Base-by-base conservation (phyloP, 2,797 vertebrate species). In the Gallirallus australis region DNA sequence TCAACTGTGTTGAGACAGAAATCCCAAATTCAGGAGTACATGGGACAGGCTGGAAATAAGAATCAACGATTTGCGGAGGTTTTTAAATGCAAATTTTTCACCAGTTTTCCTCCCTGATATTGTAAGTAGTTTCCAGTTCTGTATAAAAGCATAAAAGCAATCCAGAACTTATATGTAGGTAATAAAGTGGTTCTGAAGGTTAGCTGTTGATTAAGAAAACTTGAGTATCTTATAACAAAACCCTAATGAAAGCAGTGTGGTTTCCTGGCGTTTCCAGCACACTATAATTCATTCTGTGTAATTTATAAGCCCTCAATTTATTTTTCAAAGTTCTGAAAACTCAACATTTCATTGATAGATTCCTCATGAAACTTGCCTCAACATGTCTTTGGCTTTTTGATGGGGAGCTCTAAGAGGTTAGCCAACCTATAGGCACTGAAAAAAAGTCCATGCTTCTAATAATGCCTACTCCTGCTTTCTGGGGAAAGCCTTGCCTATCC, bases 271-370 rank as follows among this genome's bases (percentile, higher is more conserved):
- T 91, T 96, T 92, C 63, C 28, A 53, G 47, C 1, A 0, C 47
- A 69, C 12, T 80, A 17, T 84, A 92, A 84, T 85, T 84, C 64
- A 80, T 80, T 80, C 71, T 42, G 11, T 3, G 2, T 50, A 72
- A 91, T 86, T 93, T 91, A 90, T 82, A 94, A 86, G 16, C 11
- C 14, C 56, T 76, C 53, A 20, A 88, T 88, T 79, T 88, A 68
- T 91, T 96, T 94, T 81, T 83, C 45, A 81, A 78, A 71, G 37
- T 86, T 86, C 59, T 68, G 72, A 93, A 96, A 89, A 52, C 59
- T 86, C 4, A 2, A 4, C 6, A 4, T 86, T 88, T 90, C 39
- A 48, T 59, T 81, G 65, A 78, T 78, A 83, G 69, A 83, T 78
- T 86, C 39, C 63, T 52, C 1, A 0, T 37, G 79, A 91, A 97